Conservation (phyloP, 2,888 invertebrate genomes). For the Scelioninae gen. 1 region DNA sequence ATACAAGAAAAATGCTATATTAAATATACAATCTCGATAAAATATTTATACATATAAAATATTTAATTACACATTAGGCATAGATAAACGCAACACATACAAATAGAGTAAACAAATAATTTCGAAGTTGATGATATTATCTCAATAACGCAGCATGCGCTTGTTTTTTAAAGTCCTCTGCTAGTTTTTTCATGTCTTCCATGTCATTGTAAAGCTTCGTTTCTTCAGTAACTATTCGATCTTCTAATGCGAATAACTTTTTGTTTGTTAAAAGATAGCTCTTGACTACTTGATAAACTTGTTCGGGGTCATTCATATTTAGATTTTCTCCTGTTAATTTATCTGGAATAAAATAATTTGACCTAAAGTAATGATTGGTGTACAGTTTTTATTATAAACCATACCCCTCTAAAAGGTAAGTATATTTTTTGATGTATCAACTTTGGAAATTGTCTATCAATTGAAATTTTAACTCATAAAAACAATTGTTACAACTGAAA, state of each 20-base stretch:
- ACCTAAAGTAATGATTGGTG: no score
- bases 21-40: no score
- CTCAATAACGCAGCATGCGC: slow-evolving; percentile 81
- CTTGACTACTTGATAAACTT: slow-evolving; percentile 80
- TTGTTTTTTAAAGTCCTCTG: slow-evolving; percentile 82
- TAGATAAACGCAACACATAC: background rate
- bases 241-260: slow-evolving; percentile 79
- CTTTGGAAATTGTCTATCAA: no score
- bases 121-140: slow-evolving; percentile 31
- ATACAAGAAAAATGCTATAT: no score
- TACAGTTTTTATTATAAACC: no score
- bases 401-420: no score
- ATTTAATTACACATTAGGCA: background rate
- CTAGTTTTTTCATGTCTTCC: slow-evolving; percentile 80
- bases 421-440: no score
- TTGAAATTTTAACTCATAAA: no score
- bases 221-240: slow-evolving; percentile 76
- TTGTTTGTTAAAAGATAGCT: slow-evolving; percentile 80
- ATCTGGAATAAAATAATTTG: slow-evolving; percentile 43
- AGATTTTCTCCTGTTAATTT: slow-evolving; percentile 33
- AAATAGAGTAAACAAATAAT: background rate
- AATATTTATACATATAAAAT: no score
- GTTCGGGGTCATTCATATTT: slow-evolving; percentile 50
- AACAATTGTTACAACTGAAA: no score
- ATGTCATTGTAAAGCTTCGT: slow-evolving; percentile 77